These are phyloP conservation scores for Nomia melanderi DNA, from an alignment of 1,140 invertebrate genomes.

Conservation along the genomic window DNA sequence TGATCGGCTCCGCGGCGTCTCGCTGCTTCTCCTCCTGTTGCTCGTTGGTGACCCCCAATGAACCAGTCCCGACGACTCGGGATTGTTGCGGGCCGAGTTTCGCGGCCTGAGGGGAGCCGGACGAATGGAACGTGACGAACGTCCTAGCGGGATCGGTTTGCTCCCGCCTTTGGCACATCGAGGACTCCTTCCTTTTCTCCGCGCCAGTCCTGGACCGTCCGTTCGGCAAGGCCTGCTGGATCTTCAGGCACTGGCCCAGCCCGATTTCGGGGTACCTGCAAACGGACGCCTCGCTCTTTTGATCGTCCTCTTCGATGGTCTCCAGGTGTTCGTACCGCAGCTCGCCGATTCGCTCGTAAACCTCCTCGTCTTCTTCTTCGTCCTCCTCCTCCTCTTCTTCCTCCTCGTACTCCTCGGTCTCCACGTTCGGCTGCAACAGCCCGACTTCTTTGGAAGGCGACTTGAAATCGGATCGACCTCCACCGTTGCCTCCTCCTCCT, in stretches of 20 bases:
- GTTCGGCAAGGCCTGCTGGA: slow-evolving; percentile 59
- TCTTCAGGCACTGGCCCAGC: slow-evolving; percentile 60
- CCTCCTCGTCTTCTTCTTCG: slow-evolving; percentile 29
- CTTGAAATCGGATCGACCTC: slow-evolving; percentile 38
- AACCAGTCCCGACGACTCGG: slow-evolving; percentile 7
- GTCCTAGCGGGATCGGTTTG: slow-evolving; percentile 38
- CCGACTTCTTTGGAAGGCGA: slow-evolving; percentile 36
- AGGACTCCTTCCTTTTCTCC: slow-evolving; percentile 4
- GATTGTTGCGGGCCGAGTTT: slow-evolving; percentile 2
- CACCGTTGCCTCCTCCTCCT: slow-evolving; percentile 17
- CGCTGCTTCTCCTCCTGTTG: slow-evolving; percentile 15
- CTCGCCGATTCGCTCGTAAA: slow-evolving; percentile 46
- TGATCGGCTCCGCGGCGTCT: slow-evolving; percentile 14
- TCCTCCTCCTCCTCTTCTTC: too few species aligned
- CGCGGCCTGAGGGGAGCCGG: background rate
- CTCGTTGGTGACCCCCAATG: slow-evolving; percentile 1
- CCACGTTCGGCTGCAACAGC: background rate
- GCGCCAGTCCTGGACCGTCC: slow-evolving; percentile 36
- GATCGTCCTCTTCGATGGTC: slow-evolving; percentile 63
- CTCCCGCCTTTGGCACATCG: slow-evolving; percentile 28
- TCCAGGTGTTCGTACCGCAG: slow-evolving; percentile 61
- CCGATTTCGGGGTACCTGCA: slow-evolving; percentile 58
- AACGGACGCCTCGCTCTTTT: slow-evolving; percentile 46
- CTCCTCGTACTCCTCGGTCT: too few species aligned
- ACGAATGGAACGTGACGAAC: slow-evolving; percentile 49